Conservation (phyloP, 2,113 vertebrate genomes). For the Cephalopterus ornatus region DNA sequence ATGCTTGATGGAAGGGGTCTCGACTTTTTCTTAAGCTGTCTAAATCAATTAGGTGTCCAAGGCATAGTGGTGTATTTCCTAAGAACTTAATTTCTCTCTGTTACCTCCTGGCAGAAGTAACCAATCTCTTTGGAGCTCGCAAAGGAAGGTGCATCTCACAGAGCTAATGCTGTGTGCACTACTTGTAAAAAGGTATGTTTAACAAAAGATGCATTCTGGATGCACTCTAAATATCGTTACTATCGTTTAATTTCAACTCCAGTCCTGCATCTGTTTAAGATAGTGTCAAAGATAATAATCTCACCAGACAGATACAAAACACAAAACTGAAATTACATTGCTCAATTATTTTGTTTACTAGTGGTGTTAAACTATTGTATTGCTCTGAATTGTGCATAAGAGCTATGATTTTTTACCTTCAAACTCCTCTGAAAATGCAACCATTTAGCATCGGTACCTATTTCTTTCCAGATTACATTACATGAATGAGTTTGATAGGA, state of each 20-base stretch:
- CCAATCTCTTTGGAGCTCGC: slow-evolving; percentile 56
- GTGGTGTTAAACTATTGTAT: slow-evolving; percentile 42
- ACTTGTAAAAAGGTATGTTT: slow-evolving; percentile 50
- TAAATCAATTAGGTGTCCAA: slow-evolving; percentile 64
- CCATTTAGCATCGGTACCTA: neutral
- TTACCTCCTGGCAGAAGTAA: slow-evolving; percentile 67
- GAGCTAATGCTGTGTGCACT: slow-evolving; percentile 28
- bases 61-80: slow-evolving; percentile 44
- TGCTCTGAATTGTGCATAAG: slow-evolving; percentile 50
- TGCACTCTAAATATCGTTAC: slow-evolving; percentile 59
- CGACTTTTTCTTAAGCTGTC: slow-evolving; percentile 45
- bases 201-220: slow-evolving; percentile 68
- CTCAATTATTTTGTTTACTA: slow-evolving; percentile 70
- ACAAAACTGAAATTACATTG: slow-evolving; percentile 61
- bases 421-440: slow-evolving; percentile 43
- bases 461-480: slow-evolving; percentile 48
- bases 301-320: slow-evolving; percentile 69
- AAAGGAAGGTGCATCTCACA: slow-evolving; percentile 48
- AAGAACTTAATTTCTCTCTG: slow-evolving; percentile 65
- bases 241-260: slow-evolving; percentile 70
- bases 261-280: slow-evolving; percentile 66
- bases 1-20: neutral
- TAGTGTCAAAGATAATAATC: slow-evolving; percentile 66
- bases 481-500: slow-evolving; percentile 30
- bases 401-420: slow-evolving; percentile 25